Evolutionary conservation across 2,888 invertebrate species (phyloP), one percentile per base, ranked within the genome.

Genomic region (Stenoptilia bipunctidactyla): DNA sequence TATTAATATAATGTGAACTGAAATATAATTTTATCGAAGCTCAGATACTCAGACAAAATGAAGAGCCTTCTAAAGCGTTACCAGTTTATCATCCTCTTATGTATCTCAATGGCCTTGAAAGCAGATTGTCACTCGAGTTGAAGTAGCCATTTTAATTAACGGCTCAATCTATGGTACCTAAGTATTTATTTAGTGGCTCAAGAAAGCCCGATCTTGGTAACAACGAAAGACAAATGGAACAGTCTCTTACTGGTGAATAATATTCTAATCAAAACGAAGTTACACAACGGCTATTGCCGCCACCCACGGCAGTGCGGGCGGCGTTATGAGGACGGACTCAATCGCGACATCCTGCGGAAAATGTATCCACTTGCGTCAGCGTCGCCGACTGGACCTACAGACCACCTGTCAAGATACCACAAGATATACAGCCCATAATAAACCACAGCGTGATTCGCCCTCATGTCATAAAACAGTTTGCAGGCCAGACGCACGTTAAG

Each of bases 321-420:
- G 65, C 70, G 69, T 76, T 76, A 80, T 73, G 72, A 79, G 77
- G 79, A 77, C 74, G 79, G 64, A 71, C 80, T 77, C 74, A 82
- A 76, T 82, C 76, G 62, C 69, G 66, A 79, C 82, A 80, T 83
- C 82, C 82, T 79, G 80, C 71, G 67, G 79, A 73, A 80, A 69
- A 70, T 61, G 63, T 53, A 65, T 52, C 59, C 63, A 72, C 74
- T 80, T 77, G 72, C 73, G 76, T 77, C 76, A 73, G 64, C 56
- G 49, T 45, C 52, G 58, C 50, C 51, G 55, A 71, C 13, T 34
- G 66, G 73, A 72, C 73, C 77, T 55, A 65, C 61, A 79, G 79
- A 76, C 76, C 58, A 65, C 52, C 60, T 58, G 68, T 66, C 71
- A 75, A 79, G 62, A 62, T 55, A 59, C 57, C 58, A 58, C 50